Base-by-base conservation (phyloP, 1,140 invertebrate species). In the Drosophila albomicans region DNA sequence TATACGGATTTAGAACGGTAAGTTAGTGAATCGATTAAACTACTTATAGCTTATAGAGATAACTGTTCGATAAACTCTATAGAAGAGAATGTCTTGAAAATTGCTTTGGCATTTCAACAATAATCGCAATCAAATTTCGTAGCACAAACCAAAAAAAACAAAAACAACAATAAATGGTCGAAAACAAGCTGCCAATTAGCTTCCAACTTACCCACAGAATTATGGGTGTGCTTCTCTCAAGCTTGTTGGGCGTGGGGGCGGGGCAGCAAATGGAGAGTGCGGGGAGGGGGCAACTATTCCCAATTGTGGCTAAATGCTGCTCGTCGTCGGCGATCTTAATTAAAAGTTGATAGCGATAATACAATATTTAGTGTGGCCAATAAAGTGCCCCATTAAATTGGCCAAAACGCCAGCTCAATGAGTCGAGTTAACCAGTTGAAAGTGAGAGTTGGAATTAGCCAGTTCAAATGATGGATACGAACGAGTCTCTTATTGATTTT, bases 1-100 rank as follows among this genome's bases (percentile, higher is more conserved):
- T 96, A 95, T 91, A 93, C 93, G 62, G 95, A 96, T 87, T 94
- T 96, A 79, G 95, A 96, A 84, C 93, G 94, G 96, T 96, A 93
- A 96, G 96, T 20, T 13, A 96, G 25, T 8, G 11, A 58, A 20
- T 58, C 30, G 7, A 51, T 38, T 48, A 56, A 11, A 43, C 7
- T 13, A 13, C 41, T 13, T 25, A 25, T 25, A 25, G 20, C 20
- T 25, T 25, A 25, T 25, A 25, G 20, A 5, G 2, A 45, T 3
- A 35, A 15, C 30, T 15, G 15, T 30, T 28, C 20, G 13, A 52
- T 28, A 7, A 25, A 2, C 57, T 63, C 20, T 4, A 25, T 25
- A 25, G 20, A 43, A 46, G 81, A 75, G 81, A 85, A 73, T 79
- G 82, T 75, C 70, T 75, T 38, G 46, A 20, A 87, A 84, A 87